phyloP scores from a whole-genome alignment of 2,888 invertebrate species.

The Agapostemon virescens region DNA sequence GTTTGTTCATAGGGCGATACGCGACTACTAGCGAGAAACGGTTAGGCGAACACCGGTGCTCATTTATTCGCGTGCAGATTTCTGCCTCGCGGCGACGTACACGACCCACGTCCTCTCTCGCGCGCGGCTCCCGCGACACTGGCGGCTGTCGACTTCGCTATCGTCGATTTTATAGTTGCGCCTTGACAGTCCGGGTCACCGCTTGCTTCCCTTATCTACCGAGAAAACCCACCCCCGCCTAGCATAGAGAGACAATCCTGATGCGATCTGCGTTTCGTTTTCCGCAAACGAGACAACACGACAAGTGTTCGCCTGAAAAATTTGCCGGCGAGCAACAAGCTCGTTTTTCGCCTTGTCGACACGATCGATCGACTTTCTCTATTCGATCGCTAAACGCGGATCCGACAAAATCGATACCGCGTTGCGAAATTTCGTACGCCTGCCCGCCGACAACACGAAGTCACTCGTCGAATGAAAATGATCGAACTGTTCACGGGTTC shows the following conservation, averaged over 20 bases:
- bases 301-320: not conserved
- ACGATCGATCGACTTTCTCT: conserved; percentile 16
- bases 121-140: conserved; percentile 68
- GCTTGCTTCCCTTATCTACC: conserved; percentile 62
- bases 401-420: conserved; percentile 7
- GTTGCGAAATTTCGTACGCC: not conserved
- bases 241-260: not conserved
- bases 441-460: not conserved
- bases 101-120: conserved; percentile 64
- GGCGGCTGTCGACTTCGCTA: conserved; percentile 65
- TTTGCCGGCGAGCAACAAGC: not conserved
- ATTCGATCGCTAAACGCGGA: conserved; percentile 3
- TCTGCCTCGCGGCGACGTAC: conserved; percentile 55
- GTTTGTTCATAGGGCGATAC: not conserved
- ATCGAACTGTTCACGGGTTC: too few species aligned
- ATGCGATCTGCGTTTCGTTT: not conserved
- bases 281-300: not conserved
- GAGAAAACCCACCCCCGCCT: conserved; percentile 20
- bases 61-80: conserved; percentile 12
- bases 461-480: not conserved
- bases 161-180: conserved; percentile 67
- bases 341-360: conserved; percentile 3
- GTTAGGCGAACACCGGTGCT: not conserved
- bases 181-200: conserved; percentile 59
- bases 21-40: not conserved